A percentile compares a stretch with the other conserved stretches of the same genome.
These are phyloP conservation scores for Antechinus stuartii DNA, from an alignment of 2,113 vertebrate species.

Conservation along the genomic window DNA sequence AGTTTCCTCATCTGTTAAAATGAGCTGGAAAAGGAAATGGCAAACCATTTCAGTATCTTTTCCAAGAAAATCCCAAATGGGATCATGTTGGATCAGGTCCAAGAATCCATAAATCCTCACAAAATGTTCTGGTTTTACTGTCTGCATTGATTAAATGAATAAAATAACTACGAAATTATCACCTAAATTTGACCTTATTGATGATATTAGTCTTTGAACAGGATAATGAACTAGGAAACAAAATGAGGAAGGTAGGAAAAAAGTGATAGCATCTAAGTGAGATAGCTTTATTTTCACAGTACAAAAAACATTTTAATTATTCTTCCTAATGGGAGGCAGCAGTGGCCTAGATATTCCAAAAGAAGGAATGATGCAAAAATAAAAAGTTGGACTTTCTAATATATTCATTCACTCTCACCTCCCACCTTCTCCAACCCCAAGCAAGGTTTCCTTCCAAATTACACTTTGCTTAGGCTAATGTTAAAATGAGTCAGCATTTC, in stretches of 20 bases:
- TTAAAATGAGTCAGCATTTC: neutral
- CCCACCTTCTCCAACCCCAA: neutral
- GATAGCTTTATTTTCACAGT: neutral
- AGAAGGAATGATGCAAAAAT: neutral
- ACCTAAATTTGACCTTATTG: constrained; percentile 33
- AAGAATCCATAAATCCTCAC: neutral
- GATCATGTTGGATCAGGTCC: neutral
- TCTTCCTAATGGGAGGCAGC: neutral
- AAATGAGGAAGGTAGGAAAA: neutral
- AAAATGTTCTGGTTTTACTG: neutral
- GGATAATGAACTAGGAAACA: constrained; percentile 56
- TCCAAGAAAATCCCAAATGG: neutral
- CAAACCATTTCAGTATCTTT: neutral
- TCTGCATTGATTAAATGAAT: neutral
- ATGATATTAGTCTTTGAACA: neutral
- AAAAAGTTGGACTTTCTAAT: neutral
- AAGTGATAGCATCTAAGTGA: neutral
- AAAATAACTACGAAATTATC: neutral
- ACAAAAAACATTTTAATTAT: neutral
- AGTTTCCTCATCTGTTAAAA: neutral
- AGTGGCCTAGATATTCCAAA: constrained; percentile 24
- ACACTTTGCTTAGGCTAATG: neutral
- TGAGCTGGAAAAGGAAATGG: neutral
- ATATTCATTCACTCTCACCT: neutral
- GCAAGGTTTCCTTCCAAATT: neutral